Conservation (phyloP, 2,888 invertebrate species). For the Hydriomena furcata region DNA sequence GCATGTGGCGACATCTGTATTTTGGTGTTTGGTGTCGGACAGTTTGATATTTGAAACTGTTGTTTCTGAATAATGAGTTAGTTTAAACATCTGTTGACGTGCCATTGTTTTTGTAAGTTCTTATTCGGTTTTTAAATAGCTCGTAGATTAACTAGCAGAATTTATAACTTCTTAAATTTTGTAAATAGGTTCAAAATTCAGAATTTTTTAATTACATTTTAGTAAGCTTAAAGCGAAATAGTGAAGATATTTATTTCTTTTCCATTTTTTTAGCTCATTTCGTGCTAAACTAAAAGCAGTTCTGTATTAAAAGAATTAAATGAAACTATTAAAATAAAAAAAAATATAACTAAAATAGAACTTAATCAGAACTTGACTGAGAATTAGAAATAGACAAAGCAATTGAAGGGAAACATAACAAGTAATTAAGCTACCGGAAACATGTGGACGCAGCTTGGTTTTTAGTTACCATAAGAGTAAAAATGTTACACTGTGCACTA, state of each 20-base stretch:
- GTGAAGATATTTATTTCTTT: too few relatives aligned
- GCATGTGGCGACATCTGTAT: constrained; percentile 31
- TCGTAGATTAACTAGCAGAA: too few relatives aligned
- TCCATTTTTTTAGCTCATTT: too few relatives aligned
- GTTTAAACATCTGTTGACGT: constrained; percentile 31
- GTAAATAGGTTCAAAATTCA: too few relatives aligned
- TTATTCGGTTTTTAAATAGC: background rate
- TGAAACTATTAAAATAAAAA: too few relatives aligned
- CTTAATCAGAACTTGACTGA: constrained; percentile 2
- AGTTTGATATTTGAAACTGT: constrained; percentile 36
- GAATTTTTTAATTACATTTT: too few relatives aligned
- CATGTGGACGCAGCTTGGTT: constrained; percentile 65
- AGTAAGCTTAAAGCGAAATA: too few relatives aligned
- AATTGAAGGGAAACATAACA: constrained; percentile 62
- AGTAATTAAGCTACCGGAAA: constrained; percentile 70
- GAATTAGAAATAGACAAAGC: constrained; percentile 32
- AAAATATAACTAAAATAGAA: too few relatives aligned
- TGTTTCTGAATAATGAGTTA: constrained; percentile 20
- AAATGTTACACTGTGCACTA: background rate
- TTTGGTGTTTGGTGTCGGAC: constrained; percentile 15
- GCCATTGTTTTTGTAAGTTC: constrained; percentile 32
- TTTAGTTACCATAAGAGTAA: constrained; percentile 43
- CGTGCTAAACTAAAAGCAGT: too few relatives aligned
- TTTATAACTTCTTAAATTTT: too few relatives aligned
- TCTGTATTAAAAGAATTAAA: too few relatives aligned